phyloP scores from a whole-genome alignment of 2,888 invertebrate species.

The Megastigmus dorsalis region DNA sequence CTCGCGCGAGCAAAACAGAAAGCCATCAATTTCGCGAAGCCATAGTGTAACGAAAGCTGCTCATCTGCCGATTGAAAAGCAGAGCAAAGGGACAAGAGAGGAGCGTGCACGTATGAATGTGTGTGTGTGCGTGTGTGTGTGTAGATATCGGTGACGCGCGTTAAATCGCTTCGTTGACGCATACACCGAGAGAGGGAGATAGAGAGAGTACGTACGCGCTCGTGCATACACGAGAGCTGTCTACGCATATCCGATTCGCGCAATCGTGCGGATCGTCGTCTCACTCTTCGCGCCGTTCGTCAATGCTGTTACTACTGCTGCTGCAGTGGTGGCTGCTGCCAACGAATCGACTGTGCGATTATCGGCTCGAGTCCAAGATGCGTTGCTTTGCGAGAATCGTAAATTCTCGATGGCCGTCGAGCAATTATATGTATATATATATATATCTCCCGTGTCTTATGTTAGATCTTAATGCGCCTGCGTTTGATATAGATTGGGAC shows the following conservation, averaged over 20 bases:
- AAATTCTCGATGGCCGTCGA: constrained; percentile 1
- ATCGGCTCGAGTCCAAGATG: constrained; percentile 26
- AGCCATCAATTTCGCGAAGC: constrained; percentile 37
- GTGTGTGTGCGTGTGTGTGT: neutral
- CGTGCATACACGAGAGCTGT: constrained; percentile 70
- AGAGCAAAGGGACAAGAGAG: constrained; percentile 39
- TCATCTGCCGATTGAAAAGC: constrained; percentile 24
- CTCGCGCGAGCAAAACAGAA: neutral
- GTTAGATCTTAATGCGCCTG: too few relatives aligned
- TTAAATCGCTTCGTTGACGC: constrained; percentile 72
- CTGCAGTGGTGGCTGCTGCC: too few relatives aligned
- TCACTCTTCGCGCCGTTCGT: neutral
- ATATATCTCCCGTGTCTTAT: neutral
- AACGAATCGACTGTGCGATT: too few relatives aligned
- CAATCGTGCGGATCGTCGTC: constrained; percentile 30
- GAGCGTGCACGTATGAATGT: neutral
- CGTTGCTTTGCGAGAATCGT: constrained; percentile 11
- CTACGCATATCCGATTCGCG: constrained; percentile 63
- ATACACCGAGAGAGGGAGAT: too few relatives aligned
- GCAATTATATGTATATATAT: too few relatives aligned
- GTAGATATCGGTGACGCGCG: constrained; percentile 70
- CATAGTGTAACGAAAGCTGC: constrained; percentile 39
- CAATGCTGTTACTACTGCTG: too few relatives aligned
- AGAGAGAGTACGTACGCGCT: too few relatives aligned
- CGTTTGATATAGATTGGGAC: too few relatives aligned